Evolutionary conservation across 2,888 invertebrate genomes (phyloP).

Genomic region (Thecophora atra): DNA sequence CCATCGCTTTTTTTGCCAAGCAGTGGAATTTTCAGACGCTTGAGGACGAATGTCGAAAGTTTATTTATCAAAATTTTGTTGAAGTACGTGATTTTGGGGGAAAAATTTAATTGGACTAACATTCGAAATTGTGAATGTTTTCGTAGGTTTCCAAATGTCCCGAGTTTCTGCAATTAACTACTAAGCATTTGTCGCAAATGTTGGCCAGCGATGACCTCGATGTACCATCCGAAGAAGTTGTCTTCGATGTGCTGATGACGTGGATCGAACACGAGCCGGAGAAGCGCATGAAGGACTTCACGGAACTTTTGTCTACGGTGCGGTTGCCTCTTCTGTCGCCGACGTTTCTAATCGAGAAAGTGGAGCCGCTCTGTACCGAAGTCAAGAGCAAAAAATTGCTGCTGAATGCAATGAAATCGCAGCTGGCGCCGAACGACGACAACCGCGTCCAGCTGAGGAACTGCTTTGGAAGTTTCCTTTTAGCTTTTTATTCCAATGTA

Average conservation of each 20-base stretch:
- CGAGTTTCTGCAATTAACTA: background rate
- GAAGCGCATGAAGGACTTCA: background rate
- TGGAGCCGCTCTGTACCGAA: background rate
- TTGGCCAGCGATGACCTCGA: constrained; percentile 3
- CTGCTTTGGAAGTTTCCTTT: background rate
- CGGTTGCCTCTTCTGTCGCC: background rate
- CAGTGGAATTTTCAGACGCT: background rate
- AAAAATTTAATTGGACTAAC: too few relatives aligned
- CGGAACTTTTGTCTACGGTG: background rate
- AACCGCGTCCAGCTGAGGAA: background rate
- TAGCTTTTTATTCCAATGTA: background rate
- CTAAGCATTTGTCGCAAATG: background rate
- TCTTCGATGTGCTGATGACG: background rate
- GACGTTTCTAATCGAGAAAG: background rate
- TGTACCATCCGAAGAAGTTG: background rate
- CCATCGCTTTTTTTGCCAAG: background rate
- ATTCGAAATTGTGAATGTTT: background rate
- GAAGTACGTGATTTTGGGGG: background rate
- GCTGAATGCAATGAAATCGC: background rate
- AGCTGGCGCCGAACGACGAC: background rate
- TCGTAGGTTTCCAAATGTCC: background rate
- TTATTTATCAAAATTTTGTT: background rate
- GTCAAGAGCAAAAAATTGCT: background rate
- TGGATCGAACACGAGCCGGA: background rate
- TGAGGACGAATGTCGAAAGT: background rate